Base-by-base conservation (phyloP, 2,113 vertebrate species). In the Tichodroma muraria region DNA sequence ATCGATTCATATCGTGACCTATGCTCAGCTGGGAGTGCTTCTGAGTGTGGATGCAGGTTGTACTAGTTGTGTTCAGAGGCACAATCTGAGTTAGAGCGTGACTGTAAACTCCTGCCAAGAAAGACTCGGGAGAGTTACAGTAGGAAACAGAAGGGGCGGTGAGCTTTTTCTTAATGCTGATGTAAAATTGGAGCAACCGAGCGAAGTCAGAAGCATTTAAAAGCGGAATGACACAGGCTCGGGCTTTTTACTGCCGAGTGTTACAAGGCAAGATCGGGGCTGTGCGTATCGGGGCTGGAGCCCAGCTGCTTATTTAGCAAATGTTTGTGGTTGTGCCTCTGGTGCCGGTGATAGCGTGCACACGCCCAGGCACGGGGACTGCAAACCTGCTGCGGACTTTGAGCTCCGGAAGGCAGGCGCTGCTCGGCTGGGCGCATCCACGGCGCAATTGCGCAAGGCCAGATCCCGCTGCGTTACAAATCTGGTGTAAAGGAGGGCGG, bases 321-420 rank as follows among this genome's bases (percentile, higher is more conserved):
- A 81, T 81, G 84, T 85, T 89, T 92, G 95, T 92, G 91, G 89
- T 88, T 87, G 5, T 95, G 89, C 78, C 91, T 54, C 42, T 33
- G 69, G 89, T 80, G 82, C 61, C 1, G 14, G 79, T 25, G 89
- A 91, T 95, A 96, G 88, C 16, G 52, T 60, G 88, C 90, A 65
- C 95, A 96, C 96, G 70, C 69, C 87, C 65, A 94, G 94, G 52
- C 84, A 30, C 47, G 12, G 71, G 63, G 61, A 37, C 90, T 90
- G 93, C 86, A 94, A 94, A 79, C 38, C 79, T 56, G 71, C 82
- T 9, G 42, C 22, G 75, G 97, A 94, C 92, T 95, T 97, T 94
- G 94, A 95, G 94, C 94, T 80, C 87, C 8, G 11, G 75, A 42
- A 86, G 47, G 84, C 86, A 17, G 76, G 88, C 91, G 9, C 66